Evolutionary conservation across 2,797 vertebrate species (phyloP).

Genomic region (Pteropus rufus): DNA sequence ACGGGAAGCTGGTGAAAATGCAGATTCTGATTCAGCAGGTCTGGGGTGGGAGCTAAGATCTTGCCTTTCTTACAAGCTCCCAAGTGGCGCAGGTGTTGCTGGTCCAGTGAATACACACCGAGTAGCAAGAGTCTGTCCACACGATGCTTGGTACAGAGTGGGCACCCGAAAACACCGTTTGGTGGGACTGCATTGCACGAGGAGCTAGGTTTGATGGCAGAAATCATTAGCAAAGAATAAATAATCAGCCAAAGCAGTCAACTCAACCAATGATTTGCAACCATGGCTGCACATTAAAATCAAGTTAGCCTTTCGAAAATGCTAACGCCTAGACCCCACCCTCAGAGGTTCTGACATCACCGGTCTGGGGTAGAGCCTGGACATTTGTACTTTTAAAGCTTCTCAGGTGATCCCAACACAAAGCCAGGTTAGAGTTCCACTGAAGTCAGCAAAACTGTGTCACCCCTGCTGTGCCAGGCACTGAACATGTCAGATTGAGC

Average conservation of each 20-base stretch:
- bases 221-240: not conserved
- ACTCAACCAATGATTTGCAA: not conserved
- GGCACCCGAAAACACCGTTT: not conserved
- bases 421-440: not conserved
- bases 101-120: not conserved
- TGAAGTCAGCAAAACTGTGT: not conserved
- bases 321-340: not conserved
- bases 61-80: not conserved
- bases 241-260: not conserved
- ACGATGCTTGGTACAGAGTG: not conserved
- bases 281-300: not conserved
- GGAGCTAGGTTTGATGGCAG: not conserved
- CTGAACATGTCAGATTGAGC: fast-evolving
- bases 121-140: not conserved
- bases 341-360: not conserved
- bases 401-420: not conserved
- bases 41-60: not conserved
- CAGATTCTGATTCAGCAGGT: not conserved
- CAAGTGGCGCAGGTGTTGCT: not conserved
- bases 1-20: not conserved
- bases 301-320: not conserved
- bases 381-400: not conserved
- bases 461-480: fast-evolving
- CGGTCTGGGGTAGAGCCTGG: not conserved
- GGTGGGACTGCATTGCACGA: not conserved